Evolutionary conservation across 2,797 vertebrate genomes (phyloP).

Genomic region (Crenichthys baileyi): DNA sequence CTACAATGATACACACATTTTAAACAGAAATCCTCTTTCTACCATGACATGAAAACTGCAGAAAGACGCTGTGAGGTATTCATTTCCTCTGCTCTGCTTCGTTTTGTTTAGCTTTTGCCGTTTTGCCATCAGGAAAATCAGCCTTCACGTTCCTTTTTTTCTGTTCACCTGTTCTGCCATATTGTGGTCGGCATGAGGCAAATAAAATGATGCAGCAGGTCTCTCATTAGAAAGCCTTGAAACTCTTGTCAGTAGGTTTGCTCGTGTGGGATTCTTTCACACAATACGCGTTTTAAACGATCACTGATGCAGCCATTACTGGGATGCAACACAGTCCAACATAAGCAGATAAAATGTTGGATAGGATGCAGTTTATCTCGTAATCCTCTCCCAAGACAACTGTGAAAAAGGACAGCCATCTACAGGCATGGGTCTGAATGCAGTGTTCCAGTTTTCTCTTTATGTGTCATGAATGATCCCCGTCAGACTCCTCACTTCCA

Average conservation of each 20-base stretch:
- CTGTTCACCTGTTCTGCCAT: slow-evolving; percentile 11
- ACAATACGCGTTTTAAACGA: background rate
- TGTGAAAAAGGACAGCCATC: slow-evolving; percentile 49
- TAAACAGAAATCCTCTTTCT: background rate
- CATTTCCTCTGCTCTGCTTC: background rate
- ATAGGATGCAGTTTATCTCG: slow-evolving; percentile 17
- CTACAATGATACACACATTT: background rate
- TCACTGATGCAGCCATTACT: background rate
- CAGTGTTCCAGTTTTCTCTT: slow-evolving; percentile 57
- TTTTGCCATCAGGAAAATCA: background rate
- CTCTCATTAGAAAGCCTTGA: background rate
- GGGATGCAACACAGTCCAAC: background rate
- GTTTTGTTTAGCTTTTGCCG: slow-evolving; percentile 6
- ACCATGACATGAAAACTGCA: background rate
- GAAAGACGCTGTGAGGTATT: background rate
- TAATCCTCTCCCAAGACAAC: slow-evolving; percentile 35
- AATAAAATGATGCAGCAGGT: slow-evolving; percentile 1
- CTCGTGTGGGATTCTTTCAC: slow-evolving; percentile 12
- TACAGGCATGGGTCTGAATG: slow-evolving; percentile 56
- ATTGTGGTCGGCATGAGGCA: background rate
- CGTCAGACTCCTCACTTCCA: slow-evolving; percentile 55
- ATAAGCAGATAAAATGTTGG: background rate
- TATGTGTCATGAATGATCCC: slow-evolving; percentile 57
- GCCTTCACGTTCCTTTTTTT: background rate
- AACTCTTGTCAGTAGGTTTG: background rate